These are phyloP conservation scores for Leuciscus idus DNA, from an alignment of 2,113 vertebrate genomes.

Conservation along the genomic window DNA sequence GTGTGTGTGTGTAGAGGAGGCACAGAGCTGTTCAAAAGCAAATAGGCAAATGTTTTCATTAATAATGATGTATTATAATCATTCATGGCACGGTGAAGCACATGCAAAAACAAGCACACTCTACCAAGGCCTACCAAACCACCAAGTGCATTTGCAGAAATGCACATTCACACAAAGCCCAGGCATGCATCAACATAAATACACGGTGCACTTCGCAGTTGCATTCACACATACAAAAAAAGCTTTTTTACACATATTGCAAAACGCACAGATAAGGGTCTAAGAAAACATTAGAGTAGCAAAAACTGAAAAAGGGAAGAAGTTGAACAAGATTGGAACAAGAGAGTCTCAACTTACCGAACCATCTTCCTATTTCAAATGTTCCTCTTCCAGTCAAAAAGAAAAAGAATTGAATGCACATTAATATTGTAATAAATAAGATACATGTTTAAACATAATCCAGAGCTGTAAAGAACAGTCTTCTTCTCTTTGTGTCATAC, in stretches of 20 bases:
- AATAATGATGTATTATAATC: too few species aligned
- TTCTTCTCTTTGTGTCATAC: background rate
- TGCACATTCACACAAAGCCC: constrained; percentile 31
- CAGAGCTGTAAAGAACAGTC: background rate
- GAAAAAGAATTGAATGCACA: constrained; percentile 16
- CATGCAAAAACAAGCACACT: constrained; percentile 7
- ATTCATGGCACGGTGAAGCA: background rate
- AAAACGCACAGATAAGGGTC: background rate
- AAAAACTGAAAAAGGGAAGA: constrained; percentile 48
- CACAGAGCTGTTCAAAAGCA: too few species aligned
- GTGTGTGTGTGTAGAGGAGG: too few species aligned
- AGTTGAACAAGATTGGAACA: constrained; percentile 39
- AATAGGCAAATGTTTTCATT: too few species aligned
- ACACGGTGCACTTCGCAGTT: background rate
- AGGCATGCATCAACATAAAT: constrained; percentile 36
- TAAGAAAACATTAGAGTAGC: constrained; percentile 2
- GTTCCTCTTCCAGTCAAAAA: constrained; percentile 49
- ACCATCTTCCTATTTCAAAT: constrained; percentile 72
- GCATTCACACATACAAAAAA: background rate
- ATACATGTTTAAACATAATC: background rate
- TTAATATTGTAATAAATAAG: background rate
- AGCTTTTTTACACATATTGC: background rate
- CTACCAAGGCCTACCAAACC: constrained; percentile 28
- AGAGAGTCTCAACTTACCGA: constrained; percentile 74
- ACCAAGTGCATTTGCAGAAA: constrained; percentile 27